Conservation (phyloP, 2,797 vertebrate genomes). For the Amblyopsis hoosieri region DNA sequence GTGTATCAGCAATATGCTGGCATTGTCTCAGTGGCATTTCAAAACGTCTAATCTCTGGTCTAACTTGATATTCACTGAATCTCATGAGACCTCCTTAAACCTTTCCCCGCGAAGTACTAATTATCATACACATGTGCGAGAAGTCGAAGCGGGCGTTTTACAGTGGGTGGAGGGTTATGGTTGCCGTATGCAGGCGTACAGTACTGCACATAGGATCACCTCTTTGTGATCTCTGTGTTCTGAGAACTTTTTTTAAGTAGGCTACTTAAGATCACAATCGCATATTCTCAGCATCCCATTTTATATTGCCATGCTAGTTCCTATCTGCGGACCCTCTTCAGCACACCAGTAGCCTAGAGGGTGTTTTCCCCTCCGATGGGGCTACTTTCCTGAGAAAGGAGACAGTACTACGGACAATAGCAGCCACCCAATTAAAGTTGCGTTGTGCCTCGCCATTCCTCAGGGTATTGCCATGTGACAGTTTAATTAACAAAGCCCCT, state of each 20-base stretch:
- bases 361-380: conserved; percentile 28
- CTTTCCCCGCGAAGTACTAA: not conserved
- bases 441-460: conserved; percentile 75
- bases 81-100: conserved; percentile 9
- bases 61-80: conserved; percentile 23
- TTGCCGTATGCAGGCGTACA: too few relatives aligned
- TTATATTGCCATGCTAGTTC: conserved; percentile 31
- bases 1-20: conserved; percentile 23
- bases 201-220: not conserved
- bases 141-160: not conserved
- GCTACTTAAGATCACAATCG: conserved; percentile 16
- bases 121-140: not conserved
- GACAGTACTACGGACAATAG: conserved; percentile 66
- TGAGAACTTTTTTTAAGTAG: not conserved
- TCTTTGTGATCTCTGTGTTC: not conserved
- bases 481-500: conserved; percentile 83
- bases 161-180: not conserved
- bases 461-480: conserved; percentile 82
- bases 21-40: conserved; percentile 24
- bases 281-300: not conserved
- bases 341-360: conserved; percentile 32
- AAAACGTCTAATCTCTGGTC: conserved; percentile 25
- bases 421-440: conserved; percentile 79
- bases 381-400: conserved; percentile 47
- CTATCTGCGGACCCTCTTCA: conserved; percentile 18